Conservation (phyloP, 2,113 vertebrate species). For the Mellivora capensis region DNA sequence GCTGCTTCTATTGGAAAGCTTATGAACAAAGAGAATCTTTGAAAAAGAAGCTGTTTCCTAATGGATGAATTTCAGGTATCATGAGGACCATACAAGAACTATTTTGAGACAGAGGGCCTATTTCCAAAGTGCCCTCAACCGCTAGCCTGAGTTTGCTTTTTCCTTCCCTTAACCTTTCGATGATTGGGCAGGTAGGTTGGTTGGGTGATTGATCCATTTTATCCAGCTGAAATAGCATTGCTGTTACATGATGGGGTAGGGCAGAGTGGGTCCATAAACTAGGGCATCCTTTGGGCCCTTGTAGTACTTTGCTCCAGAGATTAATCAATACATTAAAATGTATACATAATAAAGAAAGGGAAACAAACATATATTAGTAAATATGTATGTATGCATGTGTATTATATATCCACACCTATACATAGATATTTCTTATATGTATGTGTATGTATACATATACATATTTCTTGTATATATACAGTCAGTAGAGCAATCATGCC, state of each 20-base stretch:
- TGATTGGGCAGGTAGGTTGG: neutral
- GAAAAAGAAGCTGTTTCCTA: neutral
- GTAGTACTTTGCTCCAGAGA: neutral
- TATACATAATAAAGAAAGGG: neutral
- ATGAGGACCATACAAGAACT: neutral
- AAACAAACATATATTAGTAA: neutral
- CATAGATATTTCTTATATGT: neutral
- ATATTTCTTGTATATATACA: neutral
- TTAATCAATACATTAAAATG: neutral
- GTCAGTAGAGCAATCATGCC: neutral
- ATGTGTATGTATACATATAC: neutral
- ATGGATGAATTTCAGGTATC: neutral
- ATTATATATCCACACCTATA: neutral
- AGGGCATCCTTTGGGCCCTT: neutral
- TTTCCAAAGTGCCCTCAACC: neutral
- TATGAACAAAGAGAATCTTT: neutral
- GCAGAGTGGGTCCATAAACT: neutral
- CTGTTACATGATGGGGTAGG: neutral
- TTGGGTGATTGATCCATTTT: neutral
- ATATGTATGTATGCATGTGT: neutral
- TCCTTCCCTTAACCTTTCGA: neutral
- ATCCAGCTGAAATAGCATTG: neutral
- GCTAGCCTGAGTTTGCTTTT: neutral
- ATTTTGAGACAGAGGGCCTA: neutral
- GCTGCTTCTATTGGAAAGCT: conserved; percentile 5